Evolutionary conservation across 2,797 vertebrate genomes (phyloP).

Genomic region (Phoxinus dragarum): DNA sequence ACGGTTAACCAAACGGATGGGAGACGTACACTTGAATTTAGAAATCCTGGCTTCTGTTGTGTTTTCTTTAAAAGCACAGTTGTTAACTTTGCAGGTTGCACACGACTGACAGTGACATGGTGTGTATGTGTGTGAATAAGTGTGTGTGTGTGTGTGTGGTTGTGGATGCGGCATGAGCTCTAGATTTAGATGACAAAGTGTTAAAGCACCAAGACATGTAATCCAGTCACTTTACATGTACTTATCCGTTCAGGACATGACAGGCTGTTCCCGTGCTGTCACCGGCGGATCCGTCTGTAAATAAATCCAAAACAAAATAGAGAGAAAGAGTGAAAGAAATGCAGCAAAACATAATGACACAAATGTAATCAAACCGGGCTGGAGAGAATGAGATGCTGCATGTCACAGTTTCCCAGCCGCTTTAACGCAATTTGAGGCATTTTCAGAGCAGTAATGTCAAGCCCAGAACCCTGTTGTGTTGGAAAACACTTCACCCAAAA

Average conservation of each 20-base stretch:
- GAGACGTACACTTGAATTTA: neutral
- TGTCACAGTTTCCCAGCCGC: neutral
- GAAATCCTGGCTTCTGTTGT: neutral
- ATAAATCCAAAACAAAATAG: neutral
- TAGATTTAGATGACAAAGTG: constrained; percentile 67
- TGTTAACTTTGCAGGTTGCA: constrained; percentile 2
- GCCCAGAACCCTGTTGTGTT: constrained; percentile 12
- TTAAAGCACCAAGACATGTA: constrained; percentile 65
- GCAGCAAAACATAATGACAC: neutral
- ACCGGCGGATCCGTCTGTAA: constrained; percentile 72
- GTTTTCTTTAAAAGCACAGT: neutral
- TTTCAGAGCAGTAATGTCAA: constrained; percentile 8
- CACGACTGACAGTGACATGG: neutral
- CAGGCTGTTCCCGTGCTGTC: constrained; percentile 57
- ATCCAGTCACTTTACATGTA: constrained; percentile 71
- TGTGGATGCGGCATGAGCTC: constrained; percentile 47
- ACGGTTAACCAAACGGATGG: neutral
- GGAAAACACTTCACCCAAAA: neutral
- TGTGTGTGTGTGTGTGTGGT: constrained; percentile 33
- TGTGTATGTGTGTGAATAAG: constrained; percentile 9
- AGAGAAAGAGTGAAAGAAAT: neutral
- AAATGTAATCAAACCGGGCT: neutral
- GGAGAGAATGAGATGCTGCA: neutral
- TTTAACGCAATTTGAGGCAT: neutral
- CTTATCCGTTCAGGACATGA: constrained; percentile 65